A percentile compares a stretch with the other conserved stretches of the same genome.
These are phyloP conservation scores for Daktulosphaira vitifoliae DNA, from an alignment of 1,140 invertebrate species.

Conservation along the genomic window DNA sequence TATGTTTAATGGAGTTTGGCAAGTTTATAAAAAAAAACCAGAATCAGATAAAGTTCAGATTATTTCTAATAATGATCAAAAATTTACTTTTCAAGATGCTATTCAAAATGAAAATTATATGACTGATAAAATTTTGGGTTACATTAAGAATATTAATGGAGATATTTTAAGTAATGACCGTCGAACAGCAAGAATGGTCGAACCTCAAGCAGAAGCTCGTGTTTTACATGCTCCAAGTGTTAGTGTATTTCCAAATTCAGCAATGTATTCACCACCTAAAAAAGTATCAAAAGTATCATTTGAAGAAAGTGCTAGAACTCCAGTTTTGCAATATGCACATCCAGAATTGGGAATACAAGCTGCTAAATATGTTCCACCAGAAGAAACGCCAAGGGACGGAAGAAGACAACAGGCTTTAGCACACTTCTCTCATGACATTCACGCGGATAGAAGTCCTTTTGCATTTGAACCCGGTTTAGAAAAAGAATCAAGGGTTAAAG, in stretches of 20 bases:
- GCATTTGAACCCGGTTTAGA: constrained; percentile 42
- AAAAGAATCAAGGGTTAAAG: constrained; percentile 33
- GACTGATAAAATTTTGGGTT: constrained; percentile 45
- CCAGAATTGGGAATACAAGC: constrained; percentile 66
- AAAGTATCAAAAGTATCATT: constrained; percentile 46
- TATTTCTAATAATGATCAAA: not conserved
- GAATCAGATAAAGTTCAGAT: not conserved
- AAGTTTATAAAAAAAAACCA: constrained; percentile 13
- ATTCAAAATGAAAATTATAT: constrained; percentile 36
- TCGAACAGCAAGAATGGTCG: not conserved
- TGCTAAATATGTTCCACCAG: constrained; percentile 47
- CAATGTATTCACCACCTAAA: constrained; percentile 50
- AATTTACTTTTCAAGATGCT: not conserved
- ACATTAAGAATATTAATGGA: constrained; percentile 55
- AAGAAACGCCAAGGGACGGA: constrained; percentile 41
- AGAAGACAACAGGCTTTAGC: constrained; percentile 38
- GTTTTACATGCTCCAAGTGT: constrained; percentile 59
- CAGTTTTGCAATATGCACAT: constrained; percentile 67
- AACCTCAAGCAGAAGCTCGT: constrained; percentile 53
- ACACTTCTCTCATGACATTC: constrained; percentile 42
- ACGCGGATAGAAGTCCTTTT: constrained; percentile 44
- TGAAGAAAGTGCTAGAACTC: constrained; percentile 59
- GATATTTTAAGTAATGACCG: constrained; percentile 39
- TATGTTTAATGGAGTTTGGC: constrained; percentile 26
- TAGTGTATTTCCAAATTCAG: constrained; percentile 53